Percentiles rank a stretch among this genome's conserved stretches.
These are phyloP conservation scores for Macropus fuliginosus DNA, from an alignment of 2,797 vertebrate genomes.

Conservation along the genomic window DNA sequence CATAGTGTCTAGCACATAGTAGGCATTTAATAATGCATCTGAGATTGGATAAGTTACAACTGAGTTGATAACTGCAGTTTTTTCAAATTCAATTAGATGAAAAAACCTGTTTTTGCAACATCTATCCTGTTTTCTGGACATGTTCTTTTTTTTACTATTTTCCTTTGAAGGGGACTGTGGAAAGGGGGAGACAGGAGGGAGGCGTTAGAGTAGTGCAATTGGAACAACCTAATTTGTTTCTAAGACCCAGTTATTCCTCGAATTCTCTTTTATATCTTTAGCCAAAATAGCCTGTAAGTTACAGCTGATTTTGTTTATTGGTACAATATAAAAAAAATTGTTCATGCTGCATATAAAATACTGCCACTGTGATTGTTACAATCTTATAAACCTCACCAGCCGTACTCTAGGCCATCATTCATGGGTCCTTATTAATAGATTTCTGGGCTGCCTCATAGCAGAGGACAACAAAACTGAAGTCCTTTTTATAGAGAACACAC, in stretches of 20 bases:
- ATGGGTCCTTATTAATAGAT: slow-evolving; percentile 9
- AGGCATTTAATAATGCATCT: neutral
- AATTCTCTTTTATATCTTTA: slow-evolving; percentile 8
- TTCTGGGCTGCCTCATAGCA: slow-evolving; percentile 11
- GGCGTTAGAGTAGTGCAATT: neutral
- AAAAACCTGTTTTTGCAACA: neutral
- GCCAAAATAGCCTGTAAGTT: neutral
- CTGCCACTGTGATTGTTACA: slow-evolving; percentile 59
- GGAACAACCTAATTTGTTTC: neutral
- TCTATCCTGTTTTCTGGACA: neutral
- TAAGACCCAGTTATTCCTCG: neutral
- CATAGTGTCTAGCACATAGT: too few relatives aligned
- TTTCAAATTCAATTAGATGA: neutral
- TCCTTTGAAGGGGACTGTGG: neutral
- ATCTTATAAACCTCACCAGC: slow-evolving; percentile 35
- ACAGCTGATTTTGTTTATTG: slow-evolving; percentile 12
- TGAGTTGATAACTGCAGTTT: neutral
- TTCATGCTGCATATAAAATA: neutral
- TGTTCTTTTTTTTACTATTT: neutral
- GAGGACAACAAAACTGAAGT: neutral
- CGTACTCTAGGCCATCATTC: neutral
- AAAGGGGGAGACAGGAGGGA: neutral
- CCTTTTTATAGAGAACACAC: neutral
- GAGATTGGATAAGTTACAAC: neutral
- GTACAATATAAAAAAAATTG: slow-evolving; percentile 15